Evolutionary conservation across 2,888 invertebrate genomes (phyloP).

Genomic region (Drosophila ezoana): DNA sequence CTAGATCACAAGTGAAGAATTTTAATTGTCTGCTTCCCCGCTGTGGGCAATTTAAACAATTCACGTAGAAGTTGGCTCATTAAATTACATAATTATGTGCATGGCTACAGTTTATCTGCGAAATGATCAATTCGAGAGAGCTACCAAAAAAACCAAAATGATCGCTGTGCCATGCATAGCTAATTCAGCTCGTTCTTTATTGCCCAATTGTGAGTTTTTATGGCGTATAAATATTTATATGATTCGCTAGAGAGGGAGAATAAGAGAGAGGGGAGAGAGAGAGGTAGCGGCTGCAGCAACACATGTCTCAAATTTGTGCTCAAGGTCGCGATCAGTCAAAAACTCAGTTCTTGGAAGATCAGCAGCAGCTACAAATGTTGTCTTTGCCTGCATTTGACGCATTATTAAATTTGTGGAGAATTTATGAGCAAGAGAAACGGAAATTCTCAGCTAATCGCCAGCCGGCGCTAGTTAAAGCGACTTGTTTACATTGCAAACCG

Average conservation of each 20-base stretch:
- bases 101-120: conserved; percentile 19
- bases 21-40: conserved; percentile 20
- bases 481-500: conserved; percentile 58
- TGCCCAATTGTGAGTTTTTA: conserved; percentile 53
- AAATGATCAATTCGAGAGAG: conserved; percentile 40
- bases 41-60: conserved; percentile 26
- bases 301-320: conserved; percentile 37
- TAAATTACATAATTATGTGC: conserved; percentile 45
- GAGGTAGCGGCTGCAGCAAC: conserved; percentile 10
- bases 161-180: conserved; percentile 44
- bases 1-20: conserved; percentile 13
- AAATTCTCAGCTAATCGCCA: conserved; percentile 60
- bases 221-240: conserved; percentile 60
- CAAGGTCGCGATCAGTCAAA: conserved; percentile 46
- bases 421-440: conserved; percentile 60
- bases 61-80: conserved; percentile 41
- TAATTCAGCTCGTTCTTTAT: conserved; percentile 58
- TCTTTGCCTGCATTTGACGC: conserved; percentile 44
- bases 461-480: conserved; percentile 52
- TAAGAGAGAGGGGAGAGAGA: not conserved
- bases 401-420: conserved; percentile 54
- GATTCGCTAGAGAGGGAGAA: conserved; percentile 8
- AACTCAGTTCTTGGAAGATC: conserved; percentile 55
- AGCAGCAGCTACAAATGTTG: not conserved
- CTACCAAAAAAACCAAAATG: conserved; percentile 20